Base-by-base conservation (phyloP, 2,797 vertebrate species). In the Neoniphon sammara region DNA sequence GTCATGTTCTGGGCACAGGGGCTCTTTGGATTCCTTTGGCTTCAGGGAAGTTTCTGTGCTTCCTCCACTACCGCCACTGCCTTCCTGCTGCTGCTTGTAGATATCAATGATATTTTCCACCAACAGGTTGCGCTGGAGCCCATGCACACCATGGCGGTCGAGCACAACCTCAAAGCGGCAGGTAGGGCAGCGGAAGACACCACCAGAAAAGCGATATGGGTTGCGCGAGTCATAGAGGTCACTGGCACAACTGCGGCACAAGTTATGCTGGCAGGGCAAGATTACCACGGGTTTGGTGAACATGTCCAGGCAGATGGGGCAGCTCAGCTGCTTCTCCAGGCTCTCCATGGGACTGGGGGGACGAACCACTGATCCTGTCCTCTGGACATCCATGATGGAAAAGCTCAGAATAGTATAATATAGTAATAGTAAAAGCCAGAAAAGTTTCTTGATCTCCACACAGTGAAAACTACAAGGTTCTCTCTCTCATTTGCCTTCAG, bases 101-200 rank as follows among this genome's bases (percentile, higher is more conserved):
- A 98, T 93, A 72, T 99, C 98, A 3, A 98, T 98, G 82, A 99
- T 99, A 85, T 99, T 99, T 89, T 98, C 98, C 55, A 99, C 97
- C 73, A 99, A 85, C 63, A 99, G 93, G 84, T 99, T 99, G 77
- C 97, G 94, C 88, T 98, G 98, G 47, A 99, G 94, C 56, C 98
- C 98, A 0, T 98, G 97, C 11, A 99, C 98, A 0, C 98, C 98
- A 0, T 99, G 98, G 5, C 98, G 96, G 79, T 99, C 97, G 70
- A 99, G 94, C 82, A 99, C 95, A 42, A 99, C 98, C 90, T 99
- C 98, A 0, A 98, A 97, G 18, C 98, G 96, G 81, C 97, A 99
- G 0, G 97, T 97, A 0, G 98, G 98, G 72, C 98, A 99, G 49
- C 97, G 96, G 82, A 99, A 99, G 65, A 97, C 95, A 0, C 98